Evolutionary conservation across 2,888 invertebrate species (phyloP), one percentile per base, ranked within the genome.

Genomic region (Drosophila anceps): DNA sequence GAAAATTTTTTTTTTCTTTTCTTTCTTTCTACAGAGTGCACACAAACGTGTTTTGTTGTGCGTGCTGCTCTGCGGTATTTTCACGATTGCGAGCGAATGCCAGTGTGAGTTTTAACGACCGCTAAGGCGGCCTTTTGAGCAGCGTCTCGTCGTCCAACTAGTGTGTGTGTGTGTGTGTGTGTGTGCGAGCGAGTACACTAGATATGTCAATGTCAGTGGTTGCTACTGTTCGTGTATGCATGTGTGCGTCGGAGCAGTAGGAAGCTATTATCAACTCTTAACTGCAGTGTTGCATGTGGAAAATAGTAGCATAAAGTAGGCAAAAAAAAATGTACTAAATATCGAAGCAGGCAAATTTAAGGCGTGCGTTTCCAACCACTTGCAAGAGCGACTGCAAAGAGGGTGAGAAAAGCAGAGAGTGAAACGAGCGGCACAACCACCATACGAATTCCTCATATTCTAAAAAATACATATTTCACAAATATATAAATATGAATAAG

Each of bases 121-220:
- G 62, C 82, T 73, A 81, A 81, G 82, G 84, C 82, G 79, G 82
- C 76, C 87, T 76, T 82, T 84, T 76, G 31, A 50, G 33, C 57
- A 81, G 76, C 79, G 73, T 68, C 67, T 83, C 70, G 88, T 83
- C 58, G 31, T 9, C 35, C 15, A 33, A 20, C 37, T 44, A 55
- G 33, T 29, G 35, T 31, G 15, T 24, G 24, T 44, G 9, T n/a
- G 27, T 44, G 9, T n/a, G 27, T 39, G 54, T 53, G 53, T 57
- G 79, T 12, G 84, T 73, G 79, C 57, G 89, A 86, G 66, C 70
- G 90, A 65, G 90, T 63, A 31, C 57, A 79, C 89, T 68, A 68
- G 51, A 63, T 66, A 29, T 82, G 80, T 88, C 81, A 90, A 77
- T 85, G 84, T 86, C 88, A 85, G 73, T 82, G 83, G 74, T 77